phyloP scores from a whole-genome alignment of 2,113 vertebrate species.

The Hydropotes inermis region DNA sequence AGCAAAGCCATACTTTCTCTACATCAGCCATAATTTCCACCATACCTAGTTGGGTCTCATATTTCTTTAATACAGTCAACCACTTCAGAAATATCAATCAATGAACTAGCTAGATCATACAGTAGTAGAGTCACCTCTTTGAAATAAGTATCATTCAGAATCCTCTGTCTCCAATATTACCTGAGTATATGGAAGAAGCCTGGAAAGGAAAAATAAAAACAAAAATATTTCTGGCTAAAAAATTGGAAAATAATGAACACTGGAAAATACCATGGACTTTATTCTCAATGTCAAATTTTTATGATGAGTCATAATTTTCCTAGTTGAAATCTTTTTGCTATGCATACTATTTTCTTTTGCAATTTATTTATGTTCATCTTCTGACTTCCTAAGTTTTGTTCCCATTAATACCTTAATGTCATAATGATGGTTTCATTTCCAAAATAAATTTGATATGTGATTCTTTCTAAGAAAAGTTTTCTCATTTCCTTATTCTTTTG shows the following conservation, averaged over 20 bases:
- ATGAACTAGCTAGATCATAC: not conserved
- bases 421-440: conserved; percentile 5
- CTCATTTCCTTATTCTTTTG: conserved; percentile 30
- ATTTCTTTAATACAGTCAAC: not conserved
- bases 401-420: not conserved
- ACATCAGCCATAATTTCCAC: not conserved
- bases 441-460: not conserved
- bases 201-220: not conserved
- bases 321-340: not conserved
- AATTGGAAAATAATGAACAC: not conserved
- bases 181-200: not conserved
- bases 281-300: not conserved
- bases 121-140: not conserved
- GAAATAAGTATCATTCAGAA: not conserved
- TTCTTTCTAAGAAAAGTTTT: not conserved
- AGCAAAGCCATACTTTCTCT: not conserved
- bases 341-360: not conserved
- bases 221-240: not conserved
- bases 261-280: not conserved
- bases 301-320: not conserved
- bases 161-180: not conserved
- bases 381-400: conserved; percentile 11
- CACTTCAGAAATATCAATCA: not conserved
- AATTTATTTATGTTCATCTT: not conserved
- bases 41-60: not conserved